These are phyloP conservation scores for Oophaga pumilio DNA, from an alignment of 2,113 vertebrate genomes.

Conservation along the genomic window DNA sequence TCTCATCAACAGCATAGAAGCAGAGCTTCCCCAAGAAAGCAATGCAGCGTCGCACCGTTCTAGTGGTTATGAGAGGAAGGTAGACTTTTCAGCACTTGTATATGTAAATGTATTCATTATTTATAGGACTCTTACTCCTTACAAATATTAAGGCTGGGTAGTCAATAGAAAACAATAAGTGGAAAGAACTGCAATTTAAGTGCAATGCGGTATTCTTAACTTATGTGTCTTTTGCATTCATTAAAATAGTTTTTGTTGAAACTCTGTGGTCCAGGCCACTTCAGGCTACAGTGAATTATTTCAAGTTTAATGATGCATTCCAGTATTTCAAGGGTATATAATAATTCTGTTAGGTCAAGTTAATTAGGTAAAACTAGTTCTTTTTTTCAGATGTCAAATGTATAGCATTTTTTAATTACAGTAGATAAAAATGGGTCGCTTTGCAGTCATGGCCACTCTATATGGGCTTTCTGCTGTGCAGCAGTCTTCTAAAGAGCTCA, in stretches of 20 bases:
- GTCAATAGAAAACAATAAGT: slow-evolving; percentile 20
- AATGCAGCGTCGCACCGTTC: background rate
- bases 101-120: background rate
- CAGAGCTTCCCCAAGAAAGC: background rate
- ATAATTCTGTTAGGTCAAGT: background rate
- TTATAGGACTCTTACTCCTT: slow-evolving; percentile 7
- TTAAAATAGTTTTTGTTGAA: background rate
- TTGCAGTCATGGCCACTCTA: slow-evolving; percentile 88
- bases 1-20: background rate
- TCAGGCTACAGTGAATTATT: slow-evolving; percentile 15
- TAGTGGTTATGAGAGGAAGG: slow-evolving; percentile 20
- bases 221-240: background rate
- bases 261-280: slow-evolving; percentile 16
- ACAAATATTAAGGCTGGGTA: slow-evolving; percentile 18
- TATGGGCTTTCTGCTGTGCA: slow-evolving; percentile 83
- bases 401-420: slow-evolving; percentile 7
- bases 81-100: background rate
- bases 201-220: slow-evolving; percentile 18
- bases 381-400: background rate
- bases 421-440: slow-evolving; percentile 74
- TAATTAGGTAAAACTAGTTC: background rate
- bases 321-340: slow-evolving; percentile 8
- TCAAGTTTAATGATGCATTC: slow-evolving; percentile 26
- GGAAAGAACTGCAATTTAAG: slow-evolving; percentile 8
- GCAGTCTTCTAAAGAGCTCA: slow-evolving; percentile 84